Evolutionary conservation across 2,888 invertebrate species (phyloP), one percentile per base, ranked within the genome.

Genomic region (Xylocampa areola): DNA sequence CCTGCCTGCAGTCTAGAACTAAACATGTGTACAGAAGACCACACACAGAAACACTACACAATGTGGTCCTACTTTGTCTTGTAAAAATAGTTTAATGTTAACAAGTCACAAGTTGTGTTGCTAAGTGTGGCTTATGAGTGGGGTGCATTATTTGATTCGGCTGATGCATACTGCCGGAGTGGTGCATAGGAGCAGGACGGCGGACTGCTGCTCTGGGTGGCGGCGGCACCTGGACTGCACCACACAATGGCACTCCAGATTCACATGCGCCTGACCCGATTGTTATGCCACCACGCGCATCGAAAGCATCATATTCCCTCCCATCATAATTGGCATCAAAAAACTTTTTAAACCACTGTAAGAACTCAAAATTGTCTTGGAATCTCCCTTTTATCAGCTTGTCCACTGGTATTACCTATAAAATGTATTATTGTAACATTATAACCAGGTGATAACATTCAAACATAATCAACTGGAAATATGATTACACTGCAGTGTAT

Each of bases 321-420:
- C 99, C 99, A 91, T 99, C 98, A 94, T 99, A 99, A 95, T 99
- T 99, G 77, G 99, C 99, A 95, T 99, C 99, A 94, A 99, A 99
- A 95, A 99, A 99, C 94, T 99, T 99, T 96, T 99, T 99, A 95
- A 99, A 99, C 99, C 99, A 99, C 95, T 99, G 99, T 82, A 99
- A 97, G 95, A 99, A 99, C 95, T 99, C 99, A 96, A 99, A 99
- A 95, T 99, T 99, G 95, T 99, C 99, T 96, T 99, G 99, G 95
- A 99, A 99, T 87, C 99, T 97, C 86, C 98, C 99, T 94, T 99
- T 99, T 91, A 99, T 98, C 95, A 99, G 96, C 95, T 97, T 98
- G 95, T 99, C 99, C 94, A 99, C 99, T 76, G 99, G 98, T 94
- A 99, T 98, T 88, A 99, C 98, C 99, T 99, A 96, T 77, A 92